Percentiles rank a stretch among this genome's conserved stretches.
Conservation (phyloP, 2,113 vertebrate genomes). For the Lampris incognitus region DNA sequence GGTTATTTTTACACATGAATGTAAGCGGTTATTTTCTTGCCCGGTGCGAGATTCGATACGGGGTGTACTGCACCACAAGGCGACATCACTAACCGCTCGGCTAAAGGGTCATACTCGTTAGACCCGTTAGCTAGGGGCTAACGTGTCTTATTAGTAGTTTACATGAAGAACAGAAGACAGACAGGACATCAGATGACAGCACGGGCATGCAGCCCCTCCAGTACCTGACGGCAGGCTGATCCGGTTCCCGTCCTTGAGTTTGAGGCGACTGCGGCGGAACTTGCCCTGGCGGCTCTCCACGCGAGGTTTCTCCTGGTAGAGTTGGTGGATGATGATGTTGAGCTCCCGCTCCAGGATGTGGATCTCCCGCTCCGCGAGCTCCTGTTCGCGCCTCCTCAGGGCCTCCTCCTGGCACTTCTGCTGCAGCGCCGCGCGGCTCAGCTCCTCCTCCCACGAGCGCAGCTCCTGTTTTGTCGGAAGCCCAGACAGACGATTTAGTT, state of each 20-base stretch:
- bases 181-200: no score
- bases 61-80: no score
- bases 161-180: no score
- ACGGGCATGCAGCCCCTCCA: no score
- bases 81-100: no score
- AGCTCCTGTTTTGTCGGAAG: constrained; percentile 84
- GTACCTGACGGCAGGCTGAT: constrained; percentile 97
- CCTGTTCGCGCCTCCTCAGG: constrained; percentile 91
- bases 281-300: constrained; percentile 96
- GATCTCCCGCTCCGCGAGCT: constrained; percentile 94
- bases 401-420: constrained; percentile 97
- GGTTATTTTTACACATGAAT: no score
- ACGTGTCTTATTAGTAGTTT: no score
- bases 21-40: no score
- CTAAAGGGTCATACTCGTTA: no score
- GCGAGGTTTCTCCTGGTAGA: constrained; percentile 95
- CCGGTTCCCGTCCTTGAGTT: constrained; percentile 93
- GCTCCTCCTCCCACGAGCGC: constrained; percentile 96
- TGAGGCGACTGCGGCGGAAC: constrained; percentile 92
- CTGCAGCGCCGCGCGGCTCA: constrained; percentile 91
- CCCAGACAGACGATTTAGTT: no score
- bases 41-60: no score
- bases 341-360: constrained; percentile 96
- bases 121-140: no score
- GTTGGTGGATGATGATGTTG: constrained; percentile 97